These are phyloP conservation scores for Lepidurus packardi DNA, from an alignment of 1,140 invertebrate genomes.

Conservation along the genomic window DNA sequence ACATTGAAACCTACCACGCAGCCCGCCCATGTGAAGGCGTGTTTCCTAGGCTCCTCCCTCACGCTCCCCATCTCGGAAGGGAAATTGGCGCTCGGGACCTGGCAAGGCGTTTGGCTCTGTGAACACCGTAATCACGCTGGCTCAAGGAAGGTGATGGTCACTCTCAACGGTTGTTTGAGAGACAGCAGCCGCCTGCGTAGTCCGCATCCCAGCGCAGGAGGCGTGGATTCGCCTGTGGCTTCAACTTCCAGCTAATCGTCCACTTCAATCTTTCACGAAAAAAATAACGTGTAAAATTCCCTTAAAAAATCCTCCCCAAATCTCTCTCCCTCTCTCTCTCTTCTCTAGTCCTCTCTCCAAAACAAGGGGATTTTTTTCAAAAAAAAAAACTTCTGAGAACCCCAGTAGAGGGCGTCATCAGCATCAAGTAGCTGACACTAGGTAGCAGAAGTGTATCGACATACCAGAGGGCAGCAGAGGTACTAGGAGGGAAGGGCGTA, in stretches of 20 bases:
- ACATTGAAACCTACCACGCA: constrained; percentile 45
- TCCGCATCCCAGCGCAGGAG: constrained; percentile 27
- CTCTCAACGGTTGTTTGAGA: constrained; percentile 78
- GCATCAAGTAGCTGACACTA: too few species aligned
- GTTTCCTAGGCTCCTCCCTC: constrained; percentile 88
- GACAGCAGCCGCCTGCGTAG: constrained; percentile 67
- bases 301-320: not conserved
- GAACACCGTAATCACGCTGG: constrained; percentile 93
- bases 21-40: constrained; percentile 95
- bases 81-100: constrained; percentile 87
- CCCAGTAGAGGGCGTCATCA: too few species aligned
- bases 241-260: constrained; percentile 35
- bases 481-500: too few species aligned
- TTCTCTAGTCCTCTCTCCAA: not conserved
- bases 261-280: not conserved
- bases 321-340: constrained; percentile 5
- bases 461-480: too few species aligned
- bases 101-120: constrained; percentile 97
- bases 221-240: constrained; percentile 35
- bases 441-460: too few species aligned
- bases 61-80: constrained; percentile 94
- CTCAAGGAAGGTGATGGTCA: constrained; percentile 83
- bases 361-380: too few species aligned
- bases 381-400: too few species aligned
- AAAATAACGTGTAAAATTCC: not conserved